A percentile compares a stretch with the other conserved stretches of the same genome.
Conservation (phyloP, 2,113 vertebrate species). For the Daphoenositta chrysoptera region DNA sequence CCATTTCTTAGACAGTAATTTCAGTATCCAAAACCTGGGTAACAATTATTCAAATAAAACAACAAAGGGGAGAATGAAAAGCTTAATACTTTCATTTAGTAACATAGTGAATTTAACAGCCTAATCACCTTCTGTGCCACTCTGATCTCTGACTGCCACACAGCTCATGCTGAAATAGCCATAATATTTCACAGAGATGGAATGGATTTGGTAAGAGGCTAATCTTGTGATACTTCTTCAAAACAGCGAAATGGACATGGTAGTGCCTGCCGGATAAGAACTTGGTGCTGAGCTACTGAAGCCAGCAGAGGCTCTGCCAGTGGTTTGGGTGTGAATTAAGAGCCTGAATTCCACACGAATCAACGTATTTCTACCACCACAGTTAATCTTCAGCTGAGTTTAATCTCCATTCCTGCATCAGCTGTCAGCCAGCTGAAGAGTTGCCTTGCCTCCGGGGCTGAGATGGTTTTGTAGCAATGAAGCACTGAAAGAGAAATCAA, state of each 20-base stretch:
- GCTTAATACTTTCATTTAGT: not conserved
- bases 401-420: not conserved
- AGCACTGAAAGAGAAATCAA: not conserved
- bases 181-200: not conserved
- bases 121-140: not conserved
- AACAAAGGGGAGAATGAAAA: not conserved
- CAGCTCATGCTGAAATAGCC: not conserved
- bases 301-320: not conserved
- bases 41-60: not conserved
- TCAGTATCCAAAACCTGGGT: not conserved
- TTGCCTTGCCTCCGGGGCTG: not conserved
- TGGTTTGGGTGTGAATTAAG: not conserved
- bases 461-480: not conserved
- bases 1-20: not conserved
- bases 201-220: not conserved
- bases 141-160: not conserved
- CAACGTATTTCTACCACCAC: not conserved
- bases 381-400: not conserved
- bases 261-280: not conserved
- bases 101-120: not conserved
- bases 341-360: not conserved
- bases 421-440: constrained; percentile 25
- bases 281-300: not conserved
- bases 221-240: not conserved
- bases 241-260: not conserved